phyloP scores from a whole-genome alignment of 64 coral and sea anemone genomes.

The Pachyseris speciosa region DNA sequence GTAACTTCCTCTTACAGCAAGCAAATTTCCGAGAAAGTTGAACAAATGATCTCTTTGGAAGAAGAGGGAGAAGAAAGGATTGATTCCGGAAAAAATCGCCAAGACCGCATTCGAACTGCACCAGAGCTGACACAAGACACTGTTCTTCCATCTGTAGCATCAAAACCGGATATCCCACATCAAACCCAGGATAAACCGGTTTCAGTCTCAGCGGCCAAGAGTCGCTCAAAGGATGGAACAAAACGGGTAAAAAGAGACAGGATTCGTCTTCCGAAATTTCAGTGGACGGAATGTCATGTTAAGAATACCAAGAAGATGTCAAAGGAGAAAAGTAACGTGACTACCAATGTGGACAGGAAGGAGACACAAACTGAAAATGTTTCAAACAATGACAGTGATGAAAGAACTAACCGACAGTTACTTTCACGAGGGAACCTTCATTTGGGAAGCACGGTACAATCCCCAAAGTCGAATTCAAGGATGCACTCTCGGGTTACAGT shows the following conservation, averaged over 20 bases:
- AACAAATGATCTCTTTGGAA: neutral
- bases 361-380: neutral
- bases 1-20: slow-evolving; percentile 3
- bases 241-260: slow-evolving; percentile 6
- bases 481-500: neutral
- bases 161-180: neutral
- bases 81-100: neutral
- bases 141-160: neutral
- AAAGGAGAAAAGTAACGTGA: neutral
- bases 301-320: neutral
- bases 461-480: slow-evolving; percentile 1
- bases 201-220: neutral
- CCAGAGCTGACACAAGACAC: neutral
- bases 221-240: neutral
- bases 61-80: neutral
- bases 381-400: slow-evolving; percentile 14
- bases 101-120: neutral
- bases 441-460: slow-evolving; percentile 30
- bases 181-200: neutral
- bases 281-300: slow-evolving; percentile 10
- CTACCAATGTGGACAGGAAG: neutral
- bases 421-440: slow-evolving; percentile 33
- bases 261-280: slow-evolving; percentile 46
- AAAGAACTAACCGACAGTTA: neutral
- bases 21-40: slow-evolving; percentile 3